Evolutionary conservation across 2,888 invertebrate species (phyloP), one percentile per base, ranked within the genome.

Genomic region (Marasmarcha lunaedactyla): DNA sequence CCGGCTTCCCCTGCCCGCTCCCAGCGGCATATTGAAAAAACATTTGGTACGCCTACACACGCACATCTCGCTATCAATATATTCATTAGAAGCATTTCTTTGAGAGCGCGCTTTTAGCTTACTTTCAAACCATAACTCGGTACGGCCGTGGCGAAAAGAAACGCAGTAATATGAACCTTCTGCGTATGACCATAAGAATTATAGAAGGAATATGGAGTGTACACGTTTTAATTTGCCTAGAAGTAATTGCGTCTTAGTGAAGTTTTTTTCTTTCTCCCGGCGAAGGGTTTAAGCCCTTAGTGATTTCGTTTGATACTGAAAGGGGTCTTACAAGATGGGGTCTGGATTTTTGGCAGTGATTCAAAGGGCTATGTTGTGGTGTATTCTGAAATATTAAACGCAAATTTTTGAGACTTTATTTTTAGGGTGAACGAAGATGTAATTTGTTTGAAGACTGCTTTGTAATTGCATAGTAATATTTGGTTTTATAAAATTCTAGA

Each of bases 1-100:
- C 78, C 77, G 62, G 67, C 72, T 66, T 60, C 71, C 77, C 76
- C 78, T 72, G 62, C 70, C 69, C 68, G 55, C 69, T 64, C 72
- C 54, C 77, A 73, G 65, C 60, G 64, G 63, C 67, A 54, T 44
- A 47, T 53, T 42, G 68, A 73, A 78, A 70, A 81, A 76, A 74
- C 66, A 63, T 68, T 64, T 54, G 50, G 57, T 61, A 56, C 55
- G 58, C 63, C 70, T 61, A 73, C 62, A 69, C 62, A 71, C 54
- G 54, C 57, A 49, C 50, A 71, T 68, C 72, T 30, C 10, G 12
- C 34, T 74, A 78, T 76, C 79, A 78, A 83, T 83, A 76, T 71
- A 74, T 71, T 81, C 78, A 77, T 81, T 78, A 81, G 79, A 78
- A 64, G 74, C 66, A 73, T 78, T 83, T 79, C 79, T 83, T 83